Conservation (phyloP, 2,888 invertebrate species). For the Fragum whitleyi region DNA sequence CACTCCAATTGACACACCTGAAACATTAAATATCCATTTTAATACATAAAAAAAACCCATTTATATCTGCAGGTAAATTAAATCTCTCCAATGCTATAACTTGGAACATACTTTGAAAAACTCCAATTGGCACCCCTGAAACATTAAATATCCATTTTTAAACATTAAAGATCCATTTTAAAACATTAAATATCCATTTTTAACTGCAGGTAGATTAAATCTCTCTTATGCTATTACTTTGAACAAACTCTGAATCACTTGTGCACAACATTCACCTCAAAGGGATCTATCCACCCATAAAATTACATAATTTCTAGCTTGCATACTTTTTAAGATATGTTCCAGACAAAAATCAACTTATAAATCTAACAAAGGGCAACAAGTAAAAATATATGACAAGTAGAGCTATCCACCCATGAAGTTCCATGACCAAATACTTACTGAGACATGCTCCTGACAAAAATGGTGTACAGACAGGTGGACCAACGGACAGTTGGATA, state of each 20-base stretch:
- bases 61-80: slow-evolving; percentile 79
- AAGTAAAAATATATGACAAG: too few relatives aligned
- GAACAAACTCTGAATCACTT: slow-evolving; percentile 83
- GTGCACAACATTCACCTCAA: slow-evolving; percentile 74
- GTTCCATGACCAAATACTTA: too few relatives aligned
- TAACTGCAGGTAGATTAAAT: slow-evolving; percentile 78
- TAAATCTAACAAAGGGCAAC: too few relatives aligned
- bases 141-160: neutral
- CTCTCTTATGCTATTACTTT: slow-evolving; percentile 81
- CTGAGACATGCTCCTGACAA: too few relatives aligned
- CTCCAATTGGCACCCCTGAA: slow-evolving; percentile 81
- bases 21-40: slow-evolving; percentile 10
- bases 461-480: too few relatives aligned
- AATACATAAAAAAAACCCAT: slow-evolving; percentile 74
- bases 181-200: slow-evolving; percentile 76
- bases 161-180: too few relatives aligned
- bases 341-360: too few relatives aligned
- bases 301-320: too few relatives aligned
- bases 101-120: slow-evolving; percentile 83
- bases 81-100: slow-evolving; percentile 82
- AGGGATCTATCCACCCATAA: too few relatives aligned
- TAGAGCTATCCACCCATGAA: too few relatives aligned
- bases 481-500: too few relatives aligned
- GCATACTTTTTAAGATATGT: too few relatives aligned
- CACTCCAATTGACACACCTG: slow-evolving; percentile 82